phyloP scores from a whole-genome alignment of 2,113 vertebrate species.

The Corvus moneduloides region DNA sequence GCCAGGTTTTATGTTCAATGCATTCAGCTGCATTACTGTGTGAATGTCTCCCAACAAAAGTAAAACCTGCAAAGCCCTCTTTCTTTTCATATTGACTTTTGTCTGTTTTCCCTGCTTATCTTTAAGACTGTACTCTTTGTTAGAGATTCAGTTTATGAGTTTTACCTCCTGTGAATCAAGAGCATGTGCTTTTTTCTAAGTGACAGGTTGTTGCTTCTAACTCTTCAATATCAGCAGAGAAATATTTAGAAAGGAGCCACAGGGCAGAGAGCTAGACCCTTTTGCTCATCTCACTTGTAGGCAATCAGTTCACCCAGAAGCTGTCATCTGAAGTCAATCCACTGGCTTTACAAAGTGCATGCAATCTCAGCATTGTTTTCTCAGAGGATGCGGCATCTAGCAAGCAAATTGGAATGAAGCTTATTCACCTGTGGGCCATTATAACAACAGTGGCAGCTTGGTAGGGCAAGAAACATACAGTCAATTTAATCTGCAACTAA shows the following conservation, averaged over 20 bases:
- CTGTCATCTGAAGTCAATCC: slow-evolving; percentile 22
- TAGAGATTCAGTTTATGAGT: not conserved
- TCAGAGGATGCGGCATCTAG: not conserved
- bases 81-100: not conserved
- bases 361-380: slow-evolving; percentile 12
- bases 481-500: slow-evolving; percentile 21
- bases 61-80: not conserved
- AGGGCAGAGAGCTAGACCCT: not conserved
- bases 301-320: not conserved
- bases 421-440: slow-evolving; percentile 35
- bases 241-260: not conserved
- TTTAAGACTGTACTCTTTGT: not conserved
- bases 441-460: not conserved
- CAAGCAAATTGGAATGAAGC: slow-evolving; percentile 13
- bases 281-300: not conserved
- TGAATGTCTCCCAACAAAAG: not conserved
- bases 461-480: not conserved
- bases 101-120: not conserved
- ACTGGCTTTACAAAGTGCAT: not conserved
- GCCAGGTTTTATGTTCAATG: not conserved
- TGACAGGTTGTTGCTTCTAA: not conserved
- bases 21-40: not conserved
- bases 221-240: not conserved
- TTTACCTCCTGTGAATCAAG: not conserved
- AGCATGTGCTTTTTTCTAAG: not conserved